These are phyloP conservation scores for Drosophila engyochracea DNA, from an alignment of 2,888 invertebrate genomes.

Conservation along the genomic window DNA sequence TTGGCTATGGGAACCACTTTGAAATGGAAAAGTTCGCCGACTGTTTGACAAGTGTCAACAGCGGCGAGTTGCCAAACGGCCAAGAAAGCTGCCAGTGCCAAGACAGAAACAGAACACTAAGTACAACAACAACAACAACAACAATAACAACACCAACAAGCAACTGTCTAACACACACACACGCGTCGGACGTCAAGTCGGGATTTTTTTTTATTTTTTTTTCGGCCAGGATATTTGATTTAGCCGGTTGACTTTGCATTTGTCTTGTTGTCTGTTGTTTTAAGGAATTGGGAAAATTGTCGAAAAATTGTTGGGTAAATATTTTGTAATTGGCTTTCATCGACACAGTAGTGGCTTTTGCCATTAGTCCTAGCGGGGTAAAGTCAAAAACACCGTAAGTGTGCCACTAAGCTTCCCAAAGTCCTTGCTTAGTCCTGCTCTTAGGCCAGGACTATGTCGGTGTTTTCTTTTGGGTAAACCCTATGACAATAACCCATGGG, in stretches of 20 bases:
- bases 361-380: slow-evolving; percentile 1
- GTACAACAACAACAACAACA: slow-evolving; percentile 23
- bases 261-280: slow-evolving; percentile 38
- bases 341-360: slow-evolving; percentile 53
- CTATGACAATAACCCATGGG: slow-evolving; percentile 15
- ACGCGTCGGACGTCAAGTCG: slow-evolving; percentile 28
- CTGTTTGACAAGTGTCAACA: slow-evolving; percentile 73
- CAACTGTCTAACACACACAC: slow-evolving; percentile 12
- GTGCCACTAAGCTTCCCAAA: slow-evolving; percentile 47
- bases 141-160: slow-evolving; percentile 7
- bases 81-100: slow-evolving; percentile 63
- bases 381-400: slow-evolving; percentile 30
- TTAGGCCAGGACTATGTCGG: slow-evolving; percentile 35
- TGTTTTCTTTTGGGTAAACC: slow-evolving; percentile 38
- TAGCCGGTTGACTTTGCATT: slow-evolving; percentile 52
- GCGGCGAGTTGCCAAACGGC: slow-evolving; percentile 55
- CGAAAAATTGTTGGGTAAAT: slow-evolving; percentile 64
- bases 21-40: slow-evolving; percentile 77
- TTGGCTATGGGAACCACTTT: slow-evolving; percentile 64
- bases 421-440: slow-evolving; percentile 8
- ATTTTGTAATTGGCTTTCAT: slow-evolving; percentile 72
- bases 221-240: slow-evolving; percentile 57
- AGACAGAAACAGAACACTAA: slow-evolving; percentile 36
- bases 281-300: slow-evolving; percentile 63
- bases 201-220: slow-evolving; percentile 29